Base-by-base conservation (phyloP, 2,797 vertebrate species). In the Cryptoprocta ferox region DNA sequence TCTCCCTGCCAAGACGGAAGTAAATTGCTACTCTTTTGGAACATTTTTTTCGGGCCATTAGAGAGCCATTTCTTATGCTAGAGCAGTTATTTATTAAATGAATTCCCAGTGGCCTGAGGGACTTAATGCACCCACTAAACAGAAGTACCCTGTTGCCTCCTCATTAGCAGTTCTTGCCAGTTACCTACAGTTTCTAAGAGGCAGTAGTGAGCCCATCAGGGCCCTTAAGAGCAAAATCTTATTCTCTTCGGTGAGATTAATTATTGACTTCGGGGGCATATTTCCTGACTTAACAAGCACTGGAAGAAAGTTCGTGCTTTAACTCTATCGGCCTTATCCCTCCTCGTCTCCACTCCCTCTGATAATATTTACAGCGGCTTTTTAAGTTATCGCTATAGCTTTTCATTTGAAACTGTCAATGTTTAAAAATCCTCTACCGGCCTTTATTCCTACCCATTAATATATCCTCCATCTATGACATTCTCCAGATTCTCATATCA, bases 161-260 rank as follows among this genome's bases (percentile, higher is more conserved):
- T 95, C 53, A 37, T 94, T 91, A 65, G 37, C 3, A 59, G 28
- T 79, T 86, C 68, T 89, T 37, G 50, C 79, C 66, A 16, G 32
- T 89, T n/a, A 83, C 24, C 12, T 19, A 66, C 82, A 70, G 63
- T 92, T 95, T n/a, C 1, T 45, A 53, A 89, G 83, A 96, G 59
- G 68, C n/a, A 86, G 83, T 18, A 35, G 79, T 48, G 45, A 91
- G 59, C 18, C 32, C 75, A 89, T 75, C 19, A 19, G 24, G 42
- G 66, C 66, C 95, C 95, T 89, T 91, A 76, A 83, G 42, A 89
- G 71, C 45, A 76, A 89, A 94, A 86, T 66, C 75, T 56, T 81
- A 68, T 11, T 90, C 50, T 81, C 89, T 71, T 96, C 73, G 83
- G 91, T 59, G 61, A 83, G 76, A 93, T 94, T 80, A 83, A 93